Evolutionary conservation across 2,888 invertebrate species (phyloP), one percentile per base, ranked within the genome.

Genomic region (Andrena hattorfiana): DNA sequence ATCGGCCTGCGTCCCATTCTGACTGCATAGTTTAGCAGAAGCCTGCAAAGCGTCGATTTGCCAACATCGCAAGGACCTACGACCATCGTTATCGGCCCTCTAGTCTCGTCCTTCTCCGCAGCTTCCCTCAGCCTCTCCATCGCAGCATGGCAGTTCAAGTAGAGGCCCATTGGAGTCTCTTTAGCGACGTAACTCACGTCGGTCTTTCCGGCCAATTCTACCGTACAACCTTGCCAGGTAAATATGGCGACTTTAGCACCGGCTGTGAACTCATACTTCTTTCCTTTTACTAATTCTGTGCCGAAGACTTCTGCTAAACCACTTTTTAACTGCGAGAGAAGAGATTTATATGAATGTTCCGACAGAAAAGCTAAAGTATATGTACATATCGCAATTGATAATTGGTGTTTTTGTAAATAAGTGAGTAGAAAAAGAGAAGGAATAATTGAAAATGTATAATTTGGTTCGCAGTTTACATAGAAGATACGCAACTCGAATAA

Each of bases 231-330:
- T 92, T 99, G 98, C 97, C 98, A 99, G 1, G 99, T 98, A 92
- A 97, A 99, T 23, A 99, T 97, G 0, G 99, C 99, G 8, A 99
- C 97, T 95, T 99, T 99, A 1, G 99, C 97, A 0, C 99, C 98
- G 2, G 97, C 96, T 8, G 96, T 96, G 93, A 99, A 99, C 89
- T 97, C 97, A 94, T 99, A 99, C 0, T 97, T 96, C 94, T 98
- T 99, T 71, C 98, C 98, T 94, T 97, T 97, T 0, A 98, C 98
- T 77, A 99, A 93, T 94, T 99, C 99, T 0, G 99, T 98, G 0
- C 99, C 99, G 94, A 99, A 99, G 60, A 99, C 96, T 95, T 99
- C 99, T 0, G 99, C 99, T 90, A 97, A 96, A 0, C 99, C 99
- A 90, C 96, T 96, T 92, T 97, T 96, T 82, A 99, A 95, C 97